Base-by-base conservation (phyloP, 2,888 invertebrate genomes). In the Agonopterix arenella region DNA sequence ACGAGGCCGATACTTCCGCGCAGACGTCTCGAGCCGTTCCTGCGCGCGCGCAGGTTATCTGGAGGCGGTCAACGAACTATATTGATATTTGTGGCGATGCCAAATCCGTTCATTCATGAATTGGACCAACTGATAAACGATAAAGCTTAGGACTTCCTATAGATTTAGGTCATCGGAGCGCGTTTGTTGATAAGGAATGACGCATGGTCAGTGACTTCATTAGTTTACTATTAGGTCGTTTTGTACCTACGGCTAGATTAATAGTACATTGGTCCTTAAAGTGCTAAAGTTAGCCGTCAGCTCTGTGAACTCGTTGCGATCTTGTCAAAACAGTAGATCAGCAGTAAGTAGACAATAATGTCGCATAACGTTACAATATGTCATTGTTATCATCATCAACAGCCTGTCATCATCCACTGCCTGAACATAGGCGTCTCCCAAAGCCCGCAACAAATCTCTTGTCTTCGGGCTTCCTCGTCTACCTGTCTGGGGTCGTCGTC, bases 61-160 rank as follows among this genome's bases (percentile, higher is more conserved):
- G 60, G 51, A 49, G 11, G 45, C 52, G 46, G 11, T 16, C 16
- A 16, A 10, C 9, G 13, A 11, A 7, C 13, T 44, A 28, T 28
- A 28, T 16, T 16, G 11, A 44, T 16, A 44, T 44, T 16, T 16
- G 43, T 13, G 11, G 43, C 60, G 64, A 61, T 73, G 75, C 76
- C 72, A 77, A 76, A 75, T 73, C 63, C 61, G 60, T 54, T 62
- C 73, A 72, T 73, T 72, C 70, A 70, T 67, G 59, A 61, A 60
- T 56, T 60, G 62, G 61, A 58, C 53, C 53, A 57, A 58, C 55
- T 60, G 61, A 60, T 62, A 58, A 57, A 53, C 56, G 50, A 52
- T 60, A 58, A 56, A 58, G 51, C 50, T 52, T 56, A 16, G 3
- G n/a, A 44, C 38, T 44, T 44, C 38, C 44, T 44, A 9, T 36